These are phyloP conservation scores for Xestia ashworthii DNA, from an alignment of 2,888 invertebrate species.

Conservation along the genomic window DNA sequence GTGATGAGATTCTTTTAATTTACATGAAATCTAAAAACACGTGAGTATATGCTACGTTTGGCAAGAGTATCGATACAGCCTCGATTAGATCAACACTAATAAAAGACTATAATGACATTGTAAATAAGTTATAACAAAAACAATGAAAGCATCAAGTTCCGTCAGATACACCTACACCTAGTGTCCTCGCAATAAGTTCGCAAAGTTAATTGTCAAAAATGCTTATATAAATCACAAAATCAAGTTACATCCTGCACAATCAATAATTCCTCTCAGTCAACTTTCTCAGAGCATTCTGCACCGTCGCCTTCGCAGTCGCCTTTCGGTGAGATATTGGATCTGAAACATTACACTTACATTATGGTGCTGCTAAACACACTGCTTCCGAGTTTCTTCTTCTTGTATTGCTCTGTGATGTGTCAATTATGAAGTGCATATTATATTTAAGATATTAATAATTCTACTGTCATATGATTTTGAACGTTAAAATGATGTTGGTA, in stretches of 20 bases:
- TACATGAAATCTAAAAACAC: conserved; percentile 66
- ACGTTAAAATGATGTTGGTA: conserved; percentile 65
- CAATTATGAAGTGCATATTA: conserved; percentile 65
- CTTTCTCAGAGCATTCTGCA: conserved; percentile 90
- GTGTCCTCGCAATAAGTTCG: conserved; percentile 60
- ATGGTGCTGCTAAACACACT: conserved; percentile 33
- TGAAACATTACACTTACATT: conserved; percentile 78
- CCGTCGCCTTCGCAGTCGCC: conserved; percentile 90
- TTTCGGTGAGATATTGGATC: conserved; percentile 90
- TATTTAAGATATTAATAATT: conserved; percentile 61
- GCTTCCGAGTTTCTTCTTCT: conserved; percentile 24
- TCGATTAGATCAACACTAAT: conserved; percentile 70
- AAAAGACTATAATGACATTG: conserved; percentile 54
- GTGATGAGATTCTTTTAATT: conserved; percentile 73
- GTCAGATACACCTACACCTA: conserved; percentile 62
- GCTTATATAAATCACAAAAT: conserved; percentile 83
- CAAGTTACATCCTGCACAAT: conserved; percentile 72
- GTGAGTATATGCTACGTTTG: conserved; percentile 74
- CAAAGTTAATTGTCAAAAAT: conserved; percentile 80
- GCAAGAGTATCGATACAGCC: conserved; percentile 80
- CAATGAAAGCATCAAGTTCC: conserved; percentile 72
- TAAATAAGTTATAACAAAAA: conserved; percentile 69
- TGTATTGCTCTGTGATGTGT: conserved; percentile 63
- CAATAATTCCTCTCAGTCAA: conserved; percentile 89
- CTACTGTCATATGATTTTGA: conserved; percentile 62